Percentiles rank a stretch among this genome's conserved stretches.
These are phyloP conservation scores for Cremastinae sp. DNA, from an alignment of 2,888 invertebrate species.

Conservation along the genomic window DNA sequence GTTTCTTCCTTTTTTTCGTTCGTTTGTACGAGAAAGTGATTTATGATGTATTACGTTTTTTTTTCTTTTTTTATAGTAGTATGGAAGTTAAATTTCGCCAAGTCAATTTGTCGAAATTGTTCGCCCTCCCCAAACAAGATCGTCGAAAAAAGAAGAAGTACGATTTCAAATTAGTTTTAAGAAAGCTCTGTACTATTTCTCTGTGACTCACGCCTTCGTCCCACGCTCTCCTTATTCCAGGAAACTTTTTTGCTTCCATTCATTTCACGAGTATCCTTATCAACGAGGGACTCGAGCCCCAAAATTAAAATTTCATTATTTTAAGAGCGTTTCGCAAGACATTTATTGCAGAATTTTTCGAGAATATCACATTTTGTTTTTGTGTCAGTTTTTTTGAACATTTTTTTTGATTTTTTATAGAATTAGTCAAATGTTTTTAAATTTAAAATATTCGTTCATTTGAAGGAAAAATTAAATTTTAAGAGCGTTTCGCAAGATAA, in stretches of 20 bases:
- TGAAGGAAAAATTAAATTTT: no score
- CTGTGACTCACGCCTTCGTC: neutral
- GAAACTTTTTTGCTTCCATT: neutral
- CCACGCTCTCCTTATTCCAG: neutral
- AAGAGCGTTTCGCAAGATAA: neutral
- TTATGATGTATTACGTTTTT: slow-evolving; percentile 8
- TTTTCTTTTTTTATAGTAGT: neutral
- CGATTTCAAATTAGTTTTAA: no score
- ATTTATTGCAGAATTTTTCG: slow-evolving; percentile 1
- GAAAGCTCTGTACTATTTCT: neutral
- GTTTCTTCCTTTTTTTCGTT: neutral
- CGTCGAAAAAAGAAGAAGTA: neutral
- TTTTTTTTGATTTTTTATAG: no score
- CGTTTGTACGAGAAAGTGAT: slow-evolving; percentile 16
- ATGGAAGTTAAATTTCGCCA: slow-evolving; percentile 10
- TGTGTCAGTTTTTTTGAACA: no score
- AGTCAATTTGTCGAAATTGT: slow-evolving; percentile 11
- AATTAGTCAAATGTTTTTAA: no score
- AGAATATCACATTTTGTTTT: neutral
- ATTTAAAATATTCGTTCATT: no score
- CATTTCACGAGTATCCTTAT: neutral
- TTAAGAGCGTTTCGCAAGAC: neutral
- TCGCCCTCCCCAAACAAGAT: neutral
- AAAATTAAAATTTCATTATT: slow-evolving; percentile 8
- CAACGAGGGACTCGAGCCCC: neutral